phyloP scores from a whole-genome alignment of 2,113 vertebrate species.

The Polypterus senegalus region DNA sequence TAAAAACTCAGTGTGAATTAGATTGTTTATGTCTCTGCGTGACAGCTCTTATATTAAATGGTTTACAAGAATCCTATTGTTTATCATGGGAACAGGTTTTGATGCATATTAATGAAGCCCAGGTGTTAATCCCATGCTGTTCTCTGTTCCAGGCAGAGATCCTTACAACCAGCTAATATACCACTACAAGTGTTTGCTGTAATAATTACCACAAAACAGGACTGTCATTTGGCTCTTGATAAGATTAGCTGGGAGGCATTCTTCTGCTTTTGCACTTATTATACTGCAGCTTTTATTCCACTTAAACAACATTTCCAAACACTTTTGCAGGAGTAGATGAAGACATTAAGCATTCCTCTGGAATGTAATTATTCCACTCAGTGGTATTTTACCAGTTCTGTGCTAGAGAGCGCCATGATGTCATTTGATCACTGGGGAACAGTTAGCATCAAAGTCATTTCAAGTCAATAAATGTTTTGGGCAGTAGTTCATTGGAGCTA shows the following conservation, averaged over 20 bases:
- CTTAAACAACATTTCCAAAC: background rate
- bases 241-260: slow-evolving; percentile 17
- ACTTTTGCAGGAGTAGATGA: too few species aligned
- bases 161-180: slow-evolving; percentile 35
- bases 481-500: too few species aligned
- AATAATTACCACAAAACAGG: slow-evolving; percentile 32
- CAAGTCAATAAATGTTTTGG: too few species aligned
- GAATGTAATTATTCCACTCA: too few species aligned
- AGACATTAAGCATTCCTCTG: background rate
- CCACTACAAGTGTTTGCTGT: slow-evolving; percentile 41
- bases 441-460: too few species aligned
- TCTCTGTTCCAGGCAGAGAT: slow-evolving; percentile 38
- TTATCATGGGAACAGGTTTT: slow-evolving; percentile 54
- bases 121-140: slow-evolving; percentile 52
- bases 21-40: slow-evolving; percentile 37
- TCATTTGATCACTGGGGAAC: too few species aligned
- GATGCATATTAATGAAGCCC: slow-evolving; percentile 56
- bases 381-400: too few species aligned
- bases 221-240: slow-evolving; percentile 16
- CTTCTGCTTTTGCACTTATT: slow-evolving; percentile 11
- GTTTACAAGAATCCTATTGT: slow-evolving; percentile 50
- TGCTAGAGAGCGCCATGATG: too few species aligned
- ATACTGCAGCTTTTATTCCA: slow-evolving; percentile 5
- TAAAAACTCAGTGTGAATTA: slow-evolving; percentile 46
- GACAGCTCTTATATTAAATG: slow-evolving; percentile 56